Percentiles rank a stretch among this genome's conserved stretches.
These are phyloP conservation scores for Panagrolaimus sp. DNA, from an alignment of 1,140 invertebrate genomes.

Conservation along the genomic window DNA sequence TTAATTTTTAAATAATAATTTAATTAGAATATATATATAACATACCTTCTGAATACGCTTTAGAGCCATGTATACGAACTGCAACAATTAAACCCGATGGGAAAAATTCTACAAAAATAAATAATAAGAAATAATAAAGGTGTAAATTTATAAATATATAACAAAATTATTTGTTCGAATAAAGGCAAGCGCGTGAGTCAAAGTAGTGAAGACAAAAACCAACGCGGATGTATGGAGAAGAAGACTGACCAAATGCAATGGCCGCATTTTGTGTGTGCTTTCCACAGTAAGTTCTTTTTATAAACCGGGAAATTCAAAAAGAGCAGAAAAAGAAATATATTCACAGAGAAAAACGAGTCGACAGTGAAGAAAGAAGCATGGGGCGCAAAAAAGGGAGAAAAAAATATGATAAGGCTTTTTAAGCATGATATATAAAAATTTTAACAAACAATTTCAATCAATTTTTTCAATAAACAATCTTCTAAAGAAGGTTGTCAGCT, in stretches of 20 bases:
- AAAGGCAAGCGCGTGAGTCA: neutral
- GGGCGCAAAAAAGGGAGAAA: too few relatives aligned
- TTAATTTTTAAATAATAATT: neutral
- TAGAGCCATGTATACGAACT: slow-evolving; percentile 32
- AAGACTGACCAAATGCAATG: neutral
- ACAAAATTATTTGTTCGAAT: neutral
- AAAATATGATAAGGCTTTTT: neutral
- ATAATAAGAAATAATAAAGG: too few relatives aligned
- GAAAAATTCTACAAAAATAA: neutral
- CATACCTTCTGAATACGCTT: slow-evolving; percentile 46
- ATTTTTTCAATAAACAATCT: too few relatives aligned
- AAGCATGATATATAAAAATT: neutral
- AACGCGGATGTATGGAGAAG: neutral
- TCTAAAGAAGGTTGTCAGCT: too few relatives aligned
- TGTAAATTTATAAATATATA: neutral
- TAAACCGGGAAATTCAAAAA: slow-evolving; percentile 8
- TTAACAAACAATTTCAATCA: neutral
- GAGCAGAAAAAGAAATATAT: neutral
- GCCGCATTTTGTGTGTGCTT: too few relatives aligned
- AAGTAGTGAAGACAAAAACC: neutral
- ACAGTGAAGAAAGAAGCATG: neutral
- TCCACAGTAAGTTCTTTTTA: too few relatives aligned
- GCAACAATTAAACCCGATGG: neutral
- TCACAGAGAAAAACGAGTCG: neutral
- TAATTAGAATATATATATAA: neutral